Percentiles rank a stretch among this genome's conserved stretches.
Conservation (phyloP, 2,797 vertebrate genomes). For the Mormyrus proboscirostris region DNA sequence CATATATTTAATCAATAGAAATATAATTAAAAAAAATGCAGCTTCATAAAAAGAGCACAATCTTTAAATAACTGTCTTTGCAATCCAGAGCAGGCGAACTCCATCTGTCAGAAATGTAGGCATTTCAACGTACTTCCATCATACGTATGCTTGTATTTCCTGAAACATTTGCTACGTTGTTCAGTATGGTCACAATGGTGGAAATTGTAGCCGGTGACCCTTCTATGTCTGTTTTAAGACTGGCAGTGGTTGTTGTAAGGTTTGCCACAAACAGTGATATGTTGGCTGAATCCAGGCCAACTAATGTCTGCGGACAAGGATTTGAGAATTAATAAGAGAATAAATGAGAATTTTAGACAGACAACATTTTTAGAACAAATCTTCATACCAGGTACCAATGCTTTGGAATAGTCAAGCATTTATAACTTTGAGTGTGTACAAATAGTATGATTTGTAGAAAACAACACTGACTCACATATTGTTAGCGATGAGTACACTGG, state of each 20-base stretch:
- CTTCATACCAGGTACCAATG: background rate
- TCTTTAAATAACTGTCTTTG: background rate
- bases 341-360: background rate
- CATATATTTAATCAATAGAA: slow-evolving; percentile 50
- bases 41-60: background rate
- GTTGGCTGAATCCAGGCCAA: background rate
- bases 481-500: background rate
- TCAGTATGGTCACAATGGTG: background rate
- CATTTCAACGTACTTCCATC: background rate
- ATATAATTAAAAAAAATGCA: background rate
- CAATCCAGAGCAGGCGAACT: background rate
- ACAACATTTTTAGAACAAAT: background rate
- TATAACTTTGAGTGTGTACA: background rate
- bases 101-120: background rate
- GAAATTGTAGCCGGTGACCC: background rate
- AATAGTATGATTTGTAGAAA: background rate
- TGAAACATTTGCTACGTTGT: background rate
- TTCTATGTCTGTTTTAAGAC: background rate
- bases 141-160: background rate
- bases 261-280: background rate
- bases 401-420: background rate
- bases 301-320: background rate
- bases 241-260: background rate
- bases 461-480: background rate
- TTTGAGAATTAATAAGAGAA: background rate